Base-by-base conservation (phyloP, 2,888 invertebrate species). In the Habrosyne pyritoides region DNA sequence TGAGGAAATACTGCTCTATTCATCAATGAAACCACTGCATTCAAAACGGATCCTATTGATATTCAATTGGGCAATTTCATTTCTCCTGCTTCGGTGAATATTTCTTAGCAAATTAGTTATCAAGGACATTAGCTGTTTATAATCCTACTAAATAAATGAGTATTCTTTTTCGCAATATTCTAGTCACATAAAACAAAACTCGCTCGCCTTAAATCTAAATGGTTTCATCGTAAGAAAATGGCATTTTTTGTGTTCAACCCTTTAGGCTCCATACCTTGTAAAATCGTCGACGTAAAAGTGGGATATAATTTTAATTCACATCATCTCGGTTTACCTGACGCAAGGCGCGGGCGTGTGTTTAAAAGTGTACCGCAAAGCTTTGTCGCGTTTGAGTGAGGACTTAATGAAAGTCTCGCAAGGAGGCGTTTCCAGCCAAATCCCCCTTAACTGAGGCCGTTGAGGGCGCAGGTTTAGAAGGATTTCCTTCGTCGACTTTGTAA, bases 331-430 rank as follows among this genome's bases (percentile, higher is more conserved):
- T 68, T 42, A 42, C 18, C 18, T 42, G 36, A 42, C 7, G 18
- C 12, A 7, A 18, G 42, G 42, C 14, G 30, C 14, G 22, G 47
- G 28, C 51, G 51, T 60, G 60, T 66, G 56, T 64, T 64, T 59
- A 63, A 66, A 66, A 66, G 64, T 65, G 60, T 63, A 58, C 57
- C 64, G 63, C 64, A 61, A 79, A 78, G 82, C 85, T 79, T 81
- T 81, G 81, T 80, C 75, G 75, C 70, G 71, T 76, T 79, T 80
- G 80, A 81, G 79, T 75, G 76, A 63, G 67, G 79, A 80, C 82
- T 84, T 87, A 86, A 86, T 87, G 87, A 87, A 87, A 85, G 75
- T 79, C 77, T 75, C 71, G 73, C 67, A 66, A 76, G 78, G 74
- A 75, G 78, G 73, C 79, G 69, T 77, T 71, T 70, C 70, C 70